Evolutionary conservation across 1,140 invertebrate species (phyloP).

Genomic region (Hirudo medicinalis): DNA sequence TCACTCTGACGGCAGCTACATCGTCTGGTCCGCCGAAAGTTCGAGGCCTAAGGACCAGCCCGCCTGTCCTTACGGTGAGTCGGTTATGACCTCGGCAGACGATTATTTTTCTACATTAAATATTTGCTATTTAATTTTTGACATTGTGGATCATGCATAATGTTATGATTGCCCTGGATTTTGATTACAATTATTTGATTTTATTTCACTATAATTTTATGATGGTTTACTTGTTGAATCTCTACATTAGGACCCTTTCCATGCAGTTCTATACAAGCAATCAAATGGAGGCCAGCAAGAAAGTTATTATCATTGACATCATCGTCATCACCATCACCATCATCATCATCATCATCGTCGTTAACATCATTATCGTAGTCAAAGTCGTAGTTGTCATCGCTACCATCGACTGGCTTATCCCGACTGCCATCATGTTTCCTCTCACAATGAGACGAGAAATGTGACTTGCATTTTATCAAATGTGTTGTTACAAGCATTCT

Average conservation of each 20-base stretch:
- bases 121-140: no score
- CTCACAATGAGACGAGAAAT: background rate
- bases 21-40: conserved; percentile 56
- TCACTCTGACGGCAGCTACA: conserved; percentile 91
- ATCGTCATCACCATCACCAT: background rate
- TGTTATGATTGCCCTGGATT: no score
- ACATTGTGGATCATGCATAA: no score
- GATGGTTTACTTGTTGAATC: no score
- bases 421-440: background rate
- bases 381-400: background rate
- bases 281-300: background rate
- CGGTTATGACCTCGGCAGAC: background rate
- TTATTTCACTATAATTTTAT: no score
- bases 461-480: background rate
- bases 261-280: no score
- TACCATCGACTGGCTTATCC: background rate
- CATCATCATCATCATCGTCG: background rate
- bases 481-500: no score
- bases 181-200: no score
- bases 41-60: conserved; percentile 43
- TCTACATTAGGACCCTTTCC: no score
- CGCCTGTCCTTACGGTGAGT: conserved; percentile 37
- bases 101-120: no score
- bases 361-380: background rate
- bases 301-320: background rate